Conservation (phyloP, 1,140 invertebrate genomes). For the Halyomorpha halys region DNA sequence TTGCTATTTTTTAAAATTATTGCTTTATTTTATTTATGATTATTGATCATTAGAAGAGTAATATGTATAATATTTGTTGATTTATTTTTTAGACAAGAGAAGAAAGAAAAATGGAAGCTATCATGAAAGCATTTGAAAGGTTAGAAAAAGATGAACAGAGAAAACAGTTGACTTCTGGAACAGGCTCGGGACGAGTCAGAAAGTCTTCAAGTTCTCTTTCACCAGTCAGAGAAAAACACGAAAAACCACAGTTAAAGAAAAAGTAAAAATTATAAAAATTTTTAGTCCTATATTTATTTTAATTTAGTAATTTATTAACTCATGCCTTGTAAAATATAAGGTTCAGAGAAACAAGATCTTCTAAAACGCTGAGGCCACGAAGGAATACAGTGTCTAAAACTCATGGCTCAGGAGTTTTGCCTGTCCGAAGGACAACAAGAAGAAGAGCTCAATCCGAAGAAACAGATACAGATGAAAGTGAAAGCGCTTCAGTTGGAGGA, state of each 20-base stretch:
- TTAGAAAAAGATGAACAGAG: conserved; percentile 67
- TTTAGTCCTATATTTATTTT: too few species aligned
- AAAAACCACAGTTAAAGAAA: conserved; percentile 23
- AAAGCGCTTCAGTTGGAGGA: not conserved
- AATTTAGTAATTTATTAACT: too few species aligned
- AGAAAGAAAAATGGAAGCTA: conserved; percentile 91
- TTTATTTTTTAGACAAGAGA: conserved; percentile 59
- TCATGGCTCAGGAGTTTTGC: not conserved
- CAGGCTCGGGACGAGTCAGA: not conserved
- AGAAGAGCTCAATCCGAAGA: conserved; percentile 7
- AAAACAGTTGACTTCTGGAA: conserved; percentile 45
- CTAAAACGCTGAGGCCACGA: conserved; percentile 12
- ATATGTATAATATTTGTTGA: too few species aligned
- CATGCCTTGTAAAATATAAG: too few species aligned
- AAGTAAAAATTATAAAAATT: too few species aligned
- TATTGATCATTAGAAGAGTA: too few species aligned
- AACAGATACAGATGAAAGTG: conserved; percentile 4
- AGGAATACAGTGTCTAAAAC: conserved; percentile 14
- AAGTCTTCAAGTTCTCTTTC: conserved; percentile 16
- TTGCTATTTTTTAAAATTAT: too few species aligned
- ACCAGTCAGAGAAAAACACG: conserved; percentile 20
- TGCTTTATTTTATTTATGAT: too few species aligned
- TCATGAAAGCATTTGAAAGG: conserved; percentile 83
- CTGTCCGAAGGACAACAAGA: conserved; percentile 13
- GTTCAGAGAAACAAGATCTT: conserved; percentile 15